Evolutionary conservation across 2,888 invertebrate genomes (phyloP), one percentile per base, ranked within the genome.

Genomic region (Drosophila limbata): DNA sequence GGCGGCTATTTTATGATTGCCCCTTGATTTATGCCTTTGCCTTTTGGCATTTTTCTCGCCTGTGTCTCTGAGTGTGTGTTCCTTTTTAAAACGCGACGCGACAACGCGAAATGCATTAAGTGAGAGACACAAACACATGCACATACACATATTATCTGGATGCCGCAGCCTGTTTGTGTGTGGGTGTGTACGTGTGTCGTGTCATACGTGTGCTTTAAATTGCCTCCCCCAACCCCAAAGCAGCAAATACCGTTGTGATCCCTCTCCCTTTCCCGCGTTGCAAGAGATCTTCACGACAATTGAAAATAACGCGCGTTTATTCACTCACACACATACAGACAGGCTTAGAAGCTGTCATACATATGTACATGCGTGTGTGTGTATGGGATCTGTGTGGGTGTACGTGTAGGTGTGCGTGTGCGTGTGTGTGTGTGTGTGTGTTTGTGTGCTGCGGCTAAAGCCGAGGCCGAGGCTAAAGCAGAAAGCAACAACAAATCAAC

Each of bases 21-120:
- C 77, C 77, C 77, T 80, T 78, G 81, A 78, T 78, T 78, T 78
- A 80, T 78, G 77, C 68, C 77, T 79, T 78, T 73, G 62, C 57
- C 69, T 57, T 70, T 69, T 40, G 60, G 31, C 45, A 56, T 56
- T 53, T 53, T 44, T 57, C 59, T 74, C 68, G 19, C 39, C 21
- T 44, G 40, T 17, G 42, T 25, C 35, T 13, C 11, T 45, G 25
- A 28, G 25, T 47, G 15, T 47, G 31, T 31, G 10, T 33, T 17
- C 33, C 28, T 48, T 70, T 70, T 70, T 40, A 57, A 40, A 70
- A 35, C 53, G 62, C 53, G 56, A 33, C 42, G 25, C 75, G 73
- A 69, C 74, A 56, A 69, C 69, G 66, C 66, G 66, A 78, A 78
- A 78, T 78, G 78, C 81, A 78, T 78, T 78, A 78, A 78, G 77